Evolutionary conservation across 2,888 invertebrate species (phyloP).

Genomic region (Zaprionus bogoriensis): DNA sequence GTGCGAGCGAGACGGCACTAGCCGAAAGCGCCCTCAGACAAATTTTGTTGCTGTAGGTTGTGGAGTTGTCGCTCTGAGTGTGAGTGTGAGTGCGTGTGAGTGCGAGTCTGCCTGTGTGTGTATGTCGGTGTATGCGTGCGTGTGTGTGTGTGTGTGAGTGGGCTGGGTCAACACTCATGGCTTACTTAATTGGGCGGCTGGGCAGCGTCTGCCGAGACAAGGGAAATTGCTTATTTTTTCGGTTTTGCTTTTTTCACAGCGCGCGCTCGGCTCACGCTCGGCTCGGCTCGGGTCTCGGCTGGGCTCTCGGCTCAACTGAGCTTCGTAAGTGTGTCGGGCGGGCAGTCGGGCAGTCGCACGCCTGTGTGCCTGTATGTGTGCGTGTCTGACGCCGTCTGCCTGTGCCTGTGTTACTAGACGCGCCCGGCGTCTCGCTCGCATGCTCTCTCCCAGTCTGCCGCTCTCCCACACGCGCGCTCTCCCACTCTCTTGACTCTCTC

Average conservation of each 20-base stretch:
- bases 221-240: constrained; percentile 65
- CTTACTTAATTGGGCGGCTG: constrained; percentile 78
- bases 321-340: constrained; percentile 40
- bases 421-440: constrained; percentile 24
- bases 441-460: not conserved
- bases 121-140: constrained; percentile 4
- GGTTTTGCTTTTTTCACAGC: not conserved
- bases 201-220: constrained; percentile 71
- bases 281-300: constrained; percentile 43
- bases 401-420: constrained; percentile 57
- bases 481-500: not conserved
- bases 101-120: not conserved
- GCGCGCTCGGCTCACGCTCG: too few species aligned
- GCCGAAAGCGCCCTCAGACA: constrained; percentile 65
- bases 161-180: constrained; percentile 63
- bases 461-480: not conserved
- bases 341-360: constrained; percentile 1
- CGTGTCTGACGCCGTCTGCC: constrained; percentile 64
- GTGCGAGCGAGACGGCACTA: constrained; percentile 39
- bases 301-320: too few species aligned
- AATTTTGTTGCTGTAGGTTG: constrained; percentile 81
- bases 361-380: constrained; percentile 18
- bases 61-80: constrained; percentile 31
- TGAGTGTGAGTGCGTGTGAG: not conserved
- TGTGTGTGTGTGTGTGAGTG: constrained; percentile 1